Percentiles rank a stretch among this genome's conserved stretches.
These are phyloP conservation scores for Apodemus sylvaticus DNA, from an alignment of 2,113 vertebrate species.

Conservation along the genomic window DNA sequence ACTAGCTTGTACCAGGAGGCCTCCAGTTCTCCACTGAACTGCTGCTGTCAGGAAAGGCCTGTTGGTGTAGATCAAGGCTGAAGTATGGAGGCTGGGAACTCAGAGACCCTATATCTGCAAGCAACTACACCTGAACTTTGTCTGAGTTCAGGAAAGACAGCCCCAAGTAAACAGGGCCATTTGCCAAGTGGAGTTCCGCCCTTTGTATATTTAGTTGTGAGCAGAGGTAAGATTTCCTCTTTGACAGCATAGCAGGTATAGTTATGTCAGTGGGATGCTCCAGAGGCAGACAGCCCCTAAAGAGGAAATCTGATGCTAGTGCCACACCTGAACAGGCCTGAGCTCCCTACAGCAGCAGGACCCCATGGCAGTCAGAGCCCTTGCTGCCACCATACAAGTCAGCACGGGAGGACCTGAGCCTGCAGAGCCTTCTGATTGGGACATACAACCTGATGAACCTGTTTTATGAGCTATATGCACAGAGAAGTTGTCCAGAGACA, in stretches of 20 bases:
- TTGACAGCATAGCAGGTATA: slow-evolving; percentile 82
- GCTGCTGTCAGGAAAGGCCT: not conserved
- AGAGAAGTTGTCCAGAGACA: slow-evolving; percentile 18
- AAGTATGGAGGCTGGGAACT: slow-evolving; percentile 58
- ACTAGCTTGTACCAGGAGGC: not conserved
- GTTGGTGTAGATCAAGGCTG: slow-evolving; percentile 30
- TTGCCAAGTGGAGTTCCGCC: slow-evolving; percentile 85
- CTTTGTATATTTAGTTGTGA: slow-evolving; percentile 83
- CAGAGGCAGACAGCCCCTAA: slow-evolving; percentile 63
- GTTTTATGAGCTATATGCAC: slow-evolving; percentile 40
- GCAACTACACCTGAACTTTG: slow-evolving; percentile 75
- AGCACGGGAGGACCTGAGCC: not conserved
- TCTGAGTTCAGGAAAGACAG: slow-evolving; percentile 80
- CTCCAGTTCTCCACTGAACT: slow-evolving; percentile 51
- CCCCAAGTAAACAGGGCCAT: slow-evolving; percentile 83
- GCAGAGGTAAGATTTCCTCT: slow-evolving; percentile 84
- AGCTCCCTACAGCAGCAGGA: slow-evolving; percentile 68
- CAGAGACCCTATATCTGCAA: slow-evolving; percentile 73
- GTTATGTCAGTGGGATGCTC: slow-evolving; percentile 76
- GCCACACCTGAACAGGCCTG: slow-evolving; percentile 42
- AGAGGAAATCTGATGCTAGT: slow-evolving; percentile 50
- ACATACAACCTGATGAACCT: slow-evolving; percentile 46
- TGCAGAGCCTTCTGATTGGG: slow-evolving; percentile 23
- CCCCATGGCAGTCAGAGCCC: slow-evolving; percentile 47
- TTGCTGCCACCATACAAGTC: slow-evolving; percentile 61